A percentile compares a stretch with the other conserved stretches of the same genome.
phyloP scores from a whole-genome alignment of 2,113 vertebrate species.

The Saccopteryx leptura region DNA sequence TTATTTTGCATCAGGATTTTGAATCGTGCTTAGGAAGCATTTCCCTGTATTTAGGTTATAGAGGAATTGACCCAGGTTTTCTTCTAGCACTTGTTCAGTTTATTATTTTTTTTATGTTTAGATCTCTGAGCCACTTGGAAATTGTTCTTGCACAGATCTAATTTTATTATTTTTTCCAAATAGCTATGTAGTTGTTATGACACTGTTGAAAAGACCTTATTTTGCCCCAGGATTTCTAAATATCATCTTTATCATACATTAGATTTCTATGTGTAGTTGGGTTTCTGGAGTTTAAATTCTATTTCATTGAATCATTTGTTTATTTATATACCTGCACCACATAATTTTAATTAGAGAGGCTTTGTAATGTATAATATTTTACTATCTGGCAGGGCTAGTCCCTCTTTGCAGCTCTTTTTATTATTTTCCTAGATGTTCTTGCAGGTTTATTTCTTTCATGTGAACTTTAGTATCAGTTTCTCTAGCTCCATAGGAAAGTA shows the following conservation, averaged over 20 bases:
- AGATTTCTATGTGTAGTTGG: background rate
- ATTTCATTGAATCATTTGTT: background rate
- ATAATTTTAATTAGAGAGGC: conserved; percentile 23
- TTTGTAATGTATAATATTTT: background rate
- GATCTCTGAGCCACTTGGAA: background rate
- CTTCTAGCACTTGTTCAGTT: background rate
- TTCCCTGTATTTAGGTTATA: background rate
- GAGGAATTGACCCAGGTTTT: conserved; percentile 18
- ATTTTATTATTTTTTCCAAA: conserved; percentile 10
- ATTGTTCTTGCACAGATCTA: background rate
- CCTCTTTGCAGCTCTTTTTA: background rate
- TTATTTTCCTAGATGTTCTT: conserved; percentile 36
- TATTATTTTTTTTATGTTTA: background rate
- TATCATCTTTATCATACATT: background rate
- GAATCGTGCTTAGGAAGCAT: background rate
- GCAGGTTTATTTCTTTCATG: background rate
- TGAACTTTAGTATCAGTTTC: background rate
- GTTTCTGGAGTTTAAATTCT: conserved; percentile 51
- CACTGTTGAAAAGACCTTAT: background rate
- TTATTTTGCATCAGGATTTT: background rate
- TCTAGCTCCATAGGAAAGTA: background rate
- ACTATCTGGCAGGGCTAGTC: background rate
- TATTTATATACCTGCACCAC: background rate
- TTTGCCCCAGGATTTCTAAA: conserved; percentile 15
- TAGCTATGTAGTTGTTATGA: background rate